Conservation (phyloP, 2,113 vertebrate genomes). For the Leucosticte australis region DNA sequence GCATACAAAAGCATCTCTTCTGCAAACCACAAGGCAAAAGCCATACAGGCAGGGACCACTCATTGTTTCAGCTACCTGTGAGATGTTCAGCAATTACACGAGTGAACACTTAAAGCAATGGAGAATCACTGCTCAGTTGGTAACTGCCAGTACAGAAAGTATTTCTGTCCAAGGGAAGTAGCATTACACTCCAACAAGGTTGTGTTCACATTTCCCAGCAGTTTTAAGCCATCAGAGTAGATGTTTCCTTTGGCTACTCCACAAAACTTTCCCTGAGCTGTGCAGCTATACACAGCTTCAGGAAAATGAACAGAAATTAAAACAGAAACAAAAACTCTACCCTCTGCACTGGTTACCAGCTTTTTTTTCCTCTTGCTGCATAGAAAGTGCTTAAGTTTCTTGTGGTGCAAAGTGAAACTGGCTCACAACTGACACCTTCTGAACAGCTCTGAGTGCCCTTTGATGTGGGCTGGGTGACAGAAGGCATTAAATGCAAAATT, state of each 20-base stretch:
- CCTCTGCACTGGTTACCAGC: neutral
- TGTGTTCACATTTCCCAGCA: neutral
- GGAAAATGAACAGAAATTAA: neutral
- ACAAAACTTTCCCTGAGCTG: neutral
- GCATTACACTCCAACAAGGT: neutral
- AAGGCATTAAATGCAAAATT: conserved; percentile 42
- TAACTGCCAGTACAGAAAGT: neutral
- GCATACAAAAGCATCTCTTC: conserved; percentile 28
- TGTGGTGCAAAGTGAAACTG: conserved; percentile 27
- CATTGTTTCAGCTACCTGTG: neutral
- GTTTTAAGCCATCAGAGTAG: neutral
- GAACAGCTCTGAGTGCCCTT: neutral
- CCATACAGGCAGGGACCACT: neutral
- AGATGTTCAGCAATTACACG: neutral
- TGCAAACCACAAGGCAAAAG: conserved; percentile 37
- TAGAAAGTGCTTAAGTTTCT: conserved; percentile 2
- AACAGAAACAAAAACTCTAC: neutral
- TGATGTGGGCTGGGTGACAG: neutral
- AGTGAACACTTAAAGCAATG: neutral
- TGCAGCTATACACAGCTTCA: neutral
- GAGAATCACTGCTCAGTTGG: neutral
- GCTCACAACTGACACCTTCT: conserved; percentile 13
- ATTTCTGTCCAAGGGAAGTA: neutral
- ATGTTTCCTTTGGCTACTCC: neutral
- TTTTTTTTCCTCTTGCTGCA: neutral